Base-by-base conservation (phyloP, 2,113 vertebrate species). In the Microtus richardsoni region DNA sequence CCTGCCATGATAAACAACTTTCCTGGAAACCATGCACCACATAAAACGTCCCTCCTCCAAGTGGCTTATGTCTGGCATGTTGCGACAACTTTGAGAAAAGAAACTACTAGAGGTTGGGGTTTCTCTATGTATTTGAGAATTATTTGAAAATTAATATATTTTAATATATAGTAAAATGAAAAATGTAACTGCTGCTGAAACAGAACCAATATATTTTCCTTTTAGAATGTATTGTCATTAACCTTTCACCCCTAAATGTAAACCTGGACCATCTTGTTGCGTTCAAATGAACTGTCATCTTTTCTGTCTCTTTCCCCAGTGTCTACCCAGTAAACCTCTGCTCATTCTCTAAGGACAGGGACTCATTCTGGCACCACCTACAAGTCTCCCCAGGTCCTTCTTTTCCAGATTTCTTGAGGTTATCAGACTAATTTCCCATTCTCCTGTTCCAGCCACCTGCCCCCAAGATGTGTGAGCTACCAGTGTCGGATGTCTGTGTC, bases 361-460 rank as follows among this genome's bases (percentile, higher is more conserved):
- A 22, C 17, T 13, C 44, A 30, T 54, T 13, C 3, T 52, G 3
- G 17, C 4, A 17, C 19, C 36, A 11, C 21, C 3, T 16, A 26
- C 87, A 41, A 54, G 36, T 16, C 7, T 1, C 44, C 26, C 8
- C 10, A 73, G 17, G 49, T 28, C 8, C 28, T 2, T 2, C 11
- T 3, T 30, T 82, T 3, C 14, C 1, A 54, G 21, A 71, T 0
- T 28, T 54, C 11, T 26, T 26, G 11, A 33, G 19, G 14, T 74
- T 66, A 9, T 64, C 30, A 4, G 0, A 12, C n/a, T 33, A 17
- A 58, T 41, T 26, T 16, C 39, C 24, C 30, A 2, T 3, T 77
- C 7, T 16, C 7, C 70, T 5, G 3, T 22, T 2, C 12, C 7
- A 7, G 14, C 0, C 19, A 4, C 1, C 4, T 7, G 5, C 36